Base-by-base conservation (phyloP, 2,888 invertebrate species). In the Drosophila cracens region DNA sequence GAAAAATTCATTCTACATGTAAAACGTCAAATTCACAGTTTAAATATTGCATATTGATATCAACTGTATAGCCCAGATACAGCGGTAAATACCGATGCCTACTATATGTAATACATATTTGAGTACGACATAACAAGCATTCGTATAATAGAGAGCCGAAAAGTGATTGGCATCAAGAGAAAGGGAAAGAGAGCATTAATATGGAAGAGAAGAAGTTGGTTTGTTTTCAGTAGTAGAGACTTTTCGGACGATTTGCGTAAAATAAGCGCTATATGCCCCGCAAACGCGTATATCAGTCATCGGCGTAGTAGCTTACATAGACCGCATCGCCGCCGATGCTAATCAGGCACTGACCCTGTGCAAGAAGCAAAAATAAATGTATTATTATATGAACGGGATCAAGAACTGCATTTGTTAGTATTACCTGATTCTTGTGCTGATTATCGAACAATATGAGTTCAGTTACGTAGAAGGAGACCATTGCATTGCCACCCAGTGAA, bases 291-390 rank as follows among this genome's bases (percentile, higher is more conserved):
- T 90, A 92, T 93, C 92, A 93, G 87, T 94, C 94, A 74, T 95
- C 94, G 65, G 94, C 92, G 83, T 94, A 96, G 92, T 97, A 97
- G 16, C 96, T 95, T 18, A 97, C 96, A 82, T 95, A 95, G 4
- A 98, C 98, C 4, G 97, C 98, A 93, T 99, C 99, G 1, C 99
- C 99, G 53, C 98, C 98, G 18, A 99, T 97, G 83, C 98, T 98
- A 76, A 99, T 96, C 74, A 99, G 94, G 94, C 98, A 99, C 94
- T 99, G 99, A 67, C 98, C 98, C 98, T 99, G 95, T 46, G 95
- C 46, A 95, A 95, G 4, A 81, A 70, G 40, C 8, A 29, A 38
- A 21, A n/a, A 16, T 8, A 13, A 16, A 40, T 16, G 16, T 4
- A 25, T 51, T n/a, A 2, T 3, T 21, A 6, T 3, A 48, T 38